A percentile compares a stretch with the other conserved stretches of the same genome.
Conservation (phyloP, 1,140 invertebrate genomes). For the Wiebesia pumilae region DNA sequence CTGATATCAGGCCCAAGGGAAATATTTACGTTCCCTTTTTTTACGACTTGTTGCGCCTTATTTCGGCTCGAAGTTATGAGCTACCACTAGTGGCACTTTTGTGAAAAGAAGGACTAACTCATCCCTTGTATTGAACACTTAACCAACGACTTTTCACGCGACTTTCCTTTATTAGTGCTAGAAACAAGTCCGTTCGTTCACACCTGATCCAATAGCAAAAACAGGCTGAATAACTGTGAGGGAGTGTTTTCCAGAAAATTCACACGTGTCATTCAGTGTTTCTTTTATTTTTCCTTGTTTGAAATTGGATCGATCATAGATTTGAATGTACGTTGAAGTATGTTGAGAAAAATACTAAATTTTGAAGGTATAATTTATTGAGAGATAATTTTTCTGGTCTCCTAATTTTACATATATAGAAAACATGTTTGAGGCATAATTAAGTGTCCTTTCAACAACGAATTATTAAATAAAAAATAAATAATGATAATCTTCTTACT, state of each 20-base stretch:
- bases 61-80: conserved; percentile 36
- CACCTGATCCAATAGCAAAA: not conserved
- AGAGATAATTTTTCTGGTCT: too few relatives aligned
- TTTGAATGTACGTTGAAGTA: not conserved
- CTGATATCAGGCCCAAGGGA: conserved; percentile 57
- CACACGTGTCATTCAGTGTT: not conserved
- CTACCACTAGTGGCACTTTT: conserved; percentile 50
- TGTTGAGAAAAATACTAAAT: too few relatives aligned
- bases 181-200: conserved; percentile 7
- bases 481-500: too few relatives aligned
- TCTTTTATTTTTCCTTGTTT: not conserved
- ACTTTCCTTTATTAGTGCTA: conserved; percentile 22
- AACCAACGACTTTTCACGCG: conserved; percentile 19
- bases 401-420: too few relatives aligned
- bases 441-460: too few relatives aligned
- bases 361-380: too few relatives aligned
- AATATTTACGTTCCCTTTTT: conserved; percentile 60
- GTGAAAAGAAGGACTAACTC: conserved; percentile 58
- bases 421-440: too few relatives aligned
- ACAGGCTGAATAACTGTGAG: not conserved
- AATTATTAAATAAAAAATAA: too few relatives aligned
- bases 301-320: not conserved
- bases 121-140: not conserved
- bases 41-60: conserved; percentile 49
- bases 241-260: not conserved